Conservation (phyloP, 1,140 invertebrate species). For the Bilobella aurantiaca region DNA sequence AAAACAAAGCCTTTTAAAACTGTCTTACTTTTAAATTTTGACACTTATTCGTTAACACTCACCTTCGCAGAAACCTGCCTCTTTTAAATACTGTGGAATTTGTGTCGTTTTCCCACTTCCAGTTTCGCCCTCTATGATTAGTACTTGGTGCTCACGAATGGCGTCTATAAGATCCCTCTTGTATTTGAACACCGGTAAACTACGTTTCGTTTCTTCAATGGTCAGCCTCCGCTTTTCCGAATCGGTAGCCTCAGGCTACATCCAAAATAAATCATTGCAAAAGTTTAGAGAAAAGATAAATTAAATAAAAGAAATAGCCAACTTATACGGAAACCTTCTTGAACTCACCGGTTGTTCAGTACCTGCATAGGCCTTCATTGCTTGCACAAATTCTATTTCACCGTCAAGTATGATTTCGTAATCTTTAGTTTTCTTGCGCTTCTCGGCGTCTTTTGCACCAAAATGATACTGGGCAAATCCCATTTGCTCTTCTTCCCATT, state of each 20-base stretch:
- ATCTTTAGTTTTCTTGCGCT: slow-evolving; percentile 37
- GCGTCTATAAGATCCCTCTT: slow-evolving; percentile 77
- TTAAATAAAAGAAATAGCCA: not conserved
- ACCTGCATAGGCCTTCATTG: slow-evolving; percentile 72
- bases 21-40: not conserved
- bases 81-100: slow-evolving; percentile 92
- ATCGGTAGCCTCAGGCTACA: slow-evolving; percentile 43
- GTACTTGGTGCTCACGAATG: slow-evolving; percentile 74
- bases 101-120: slow-evolving; percentile 98
- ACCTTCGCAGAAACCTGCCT: slow-evolving; percentile 69
- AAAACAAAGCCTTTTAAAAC: not conserved
- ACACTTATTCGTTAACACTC: slow-evolving; percentile 6
- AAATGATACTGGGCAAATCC: slow-evolving; percentile 82
- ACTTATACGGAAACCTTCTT: not conserved
- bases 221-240: slow-evolving; percentile 64
- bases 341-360: slow-evolving; percentile 43
- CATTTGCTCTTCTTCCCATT: slow-evolving; percentile 98
- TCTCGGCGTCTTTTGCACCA: slow-evolving; percentile 71
- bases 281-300: not conserved
- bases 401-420: slow-evolving; percentile 91
- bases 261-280: not conserved
- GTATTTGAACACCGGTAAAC: slow-evolving; percentile 90
- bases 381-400: slow-evolving; percentile 95
- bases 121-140: slow-evolving; percentile 97
- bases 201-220: slow-evolving; percentile 85